Evolutionary conservation across 2,113 vertebrate genomes (phyloP), one percentile per base, ranked within the genome.

Genomic region (Oryzias melastigma): DNA sequence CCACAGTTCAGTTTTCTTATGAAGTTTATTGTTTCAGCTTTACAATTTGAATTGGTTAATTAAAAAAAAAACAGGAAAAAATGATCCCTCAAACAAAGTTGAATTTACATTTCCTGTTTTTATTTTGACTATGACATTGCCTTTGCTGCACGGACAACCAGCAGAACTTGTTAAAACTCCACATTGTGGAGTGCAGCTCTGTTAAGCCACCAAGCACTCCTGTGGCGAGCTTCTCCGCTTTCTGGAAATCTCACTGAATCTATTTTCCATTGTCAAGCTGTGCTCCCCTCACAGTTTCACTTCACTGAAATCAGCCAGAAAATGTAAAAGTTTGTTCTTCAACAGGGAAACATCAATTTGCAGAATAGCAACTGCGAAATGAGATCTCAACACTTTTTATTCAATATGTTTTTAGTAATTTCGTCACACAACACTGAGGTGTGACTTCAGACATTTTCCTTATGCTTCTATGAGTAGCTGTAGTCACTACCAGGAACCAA

Each of bases 131-230:
- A 64, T 68, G 67, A 58, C 47, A 12, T 56, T 43, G 61, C 55
- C 71, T 82, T 40, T 78, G 68, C 61, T 47, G 63, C 62, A 63
- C 48, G 57, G 73, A 79, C 78, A 82, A 77, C 85, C 73, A 73
- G 57, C 66, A 14, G 14, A 41, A 49, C 46, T 40, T 68, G 72
- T 77, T 77, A 58, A 62, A 27, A 49, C 78, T 77, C 71, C 73
- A 68, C 68, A 49, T 58, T 77, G 70, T 52, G 58, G 70, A 67
- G 77, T 68, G 65, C 71, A 75, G 66, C 80, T 74, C 80, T 64
- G 82, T 72, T 74, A 78, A 88, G 80, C 68, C 80, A 78, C 75
- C 73, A 65, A 77, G 65, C 74, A 66, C 73, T 82, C 80, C 86
- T 60, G 79, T 71, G 75, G 82, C 24, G 81, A 78, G 62, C 60